Base-by-base conservation (phyloP, 1,140 invertebrate species). In the Saxidomus purpurata region DNA sequence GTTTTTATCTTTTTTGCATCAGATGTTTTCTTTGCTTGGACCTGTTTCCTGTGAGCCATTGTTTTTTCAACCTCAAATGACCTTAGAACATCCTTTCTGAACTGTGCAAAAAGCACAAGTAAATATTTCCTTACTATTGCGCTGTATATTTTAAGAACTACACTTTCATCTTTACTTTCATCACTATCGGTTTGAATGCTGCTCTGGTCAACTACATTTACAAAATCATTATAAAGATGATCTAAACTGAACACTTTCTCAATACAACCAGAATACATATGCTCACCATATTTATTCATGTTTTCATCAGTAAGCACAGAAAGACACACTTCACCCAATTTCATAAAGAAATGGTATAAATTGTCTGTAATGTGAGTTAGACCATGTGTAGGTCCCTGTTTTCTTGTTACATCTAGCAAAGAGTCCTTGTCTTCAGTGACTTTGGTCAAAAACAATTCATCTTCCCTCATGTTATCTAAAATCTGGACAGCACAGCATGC, bases 31-130 rank as follows among this genome's bases (percentile, higher is more conserved):
- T 34, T 9, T 31, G 38, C 28, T 61, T 34, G 49, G 19, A 84
- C 63, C 82, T 84, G 82, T 25, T 84, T 84, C 47, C 82, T 67
- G 40, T 84, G 82, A 9, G 82, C 34, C 82, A 84, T 84, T 38
- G 36, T 84, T 31, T 84, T 84, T 59, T 84, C 61, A 67, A 69
- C 34, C 40, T 40, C n/a, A 34, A 84, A 69, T 43, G 34, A 4
- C 28, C 69, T 17, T 17, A 84, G 63, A n/a, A 69, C 28, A 52
- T 84, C 82, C 36, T 84, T 84, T 49, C 82, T 69, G 40, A 69
- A 84, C 63, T 84, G 82, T 25, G 67, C 69, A 4, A 84, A 17
- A 28, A 71, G 34, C 25, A 84, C 82, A 11, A 69, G 17, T 8
- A 84, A 25, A 69, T 43, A 71, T 36, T 6, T 19, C 36, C 38